phyloP scores from a whole-genome alignment of 2,797 vertebrate species.

The Pitangus sulphuratus region DNA sequence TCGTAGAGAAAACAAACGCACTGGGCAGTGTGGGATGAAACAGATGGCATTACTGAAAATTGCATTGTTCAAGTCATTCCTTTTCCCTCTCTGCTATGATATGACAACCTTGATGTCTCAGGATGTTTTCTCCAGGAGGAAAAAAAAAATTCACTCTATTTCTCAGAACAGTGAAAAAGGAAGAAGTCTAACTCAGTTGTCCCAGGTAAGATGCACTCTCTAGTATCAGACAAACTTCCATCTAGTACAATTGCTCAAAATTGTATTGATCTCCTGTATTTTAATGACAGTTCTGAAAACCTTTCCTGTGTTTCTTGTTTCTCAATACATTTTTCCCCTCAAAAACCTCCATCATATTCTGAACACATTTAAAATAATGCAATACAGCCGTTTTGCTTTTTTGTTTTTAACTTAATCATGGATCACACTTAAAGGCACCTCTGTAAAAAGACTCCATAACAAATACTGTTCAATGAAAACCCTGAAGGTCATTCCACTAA shows the following conservation, averaged over 20 bases:
- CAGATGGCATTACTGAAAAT: neutral
- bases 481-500: neutral
- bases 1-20: neutral
- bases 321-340: neutral
- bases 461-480: neutral
- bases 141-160: neutral
- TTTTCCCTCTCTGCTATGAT: neutral
- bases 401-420: neutral
- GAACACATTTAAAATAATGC: neutral
- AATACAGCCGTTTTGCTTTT: neutral
- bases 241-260: neutral
- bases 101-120: neutral
- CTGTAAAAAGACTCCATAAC: neutral
- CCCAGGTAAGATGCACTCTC: neutral
- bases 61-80: neutral
- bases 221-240: neutral
- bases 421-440: neutral
- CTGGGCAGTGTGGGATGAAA: neutral
- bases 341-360: neutral
- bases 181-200: neutral
- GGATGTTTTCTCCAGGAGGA: neutral
- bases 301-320: neutral
- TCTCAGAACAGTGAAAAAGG: neutral
- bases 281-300: neutral
- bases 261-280: neutral